Conservation (phyloP, 2,888 invertebrate species). For the Pristionchus mayeri region DNA sequence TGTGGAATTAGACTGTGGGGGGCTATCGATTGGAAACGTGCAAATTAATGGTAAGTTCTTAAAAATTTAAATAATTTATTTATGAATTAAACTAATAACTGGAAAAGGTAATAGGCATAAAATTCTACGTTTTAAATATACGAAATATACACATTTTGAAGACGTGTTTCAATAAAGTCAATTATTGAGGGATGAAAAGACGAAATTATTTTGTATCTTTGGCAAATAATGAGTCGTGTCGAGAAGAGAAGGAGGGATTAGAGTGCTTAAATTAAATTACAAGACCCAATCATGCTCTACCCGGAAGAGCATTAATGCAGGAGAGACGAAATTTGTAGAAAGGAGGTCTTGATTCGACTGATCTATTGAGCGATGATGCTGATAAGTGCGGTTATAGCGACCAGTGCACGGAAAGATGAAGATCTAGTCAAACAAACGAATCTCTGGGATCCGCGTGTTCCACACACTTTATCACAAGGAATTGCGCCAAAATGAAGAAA, state of each 20-base stretch:
- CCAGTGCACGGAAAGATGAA: background rate
- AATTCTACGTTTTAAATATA: too few relatives aligned
- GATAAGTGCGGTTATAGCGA: background rate
- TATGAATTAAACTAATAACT: too few relatives aligned
- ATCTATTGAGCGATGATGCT: background rate
- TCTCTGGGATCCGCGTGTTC: background rate
- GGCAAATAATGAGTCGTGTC: too few relatives aligned
- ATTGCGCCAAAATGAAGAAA: constrained; percentile 17
- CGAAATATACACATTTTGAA: too few relatives aligned
- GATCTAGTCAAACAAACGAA: background rate
- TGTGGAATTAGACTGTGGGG: constrained; percentile 28
- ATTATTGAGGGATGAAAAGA: too few relatives aligned
- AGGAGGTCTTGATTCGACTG: background rate
- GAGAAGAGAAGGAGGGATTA: background rate
- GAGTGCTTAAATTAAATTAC: too few relatives aligned
- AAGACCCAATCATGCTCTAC: too few relatives aligned
- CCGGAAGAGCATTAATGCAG: background rate
- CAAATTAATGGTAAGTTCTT: constrained; percentile 17
- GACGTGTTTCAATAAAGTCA: too few relatives aligned
- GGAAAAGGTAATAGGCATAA: too few relatives aligned
- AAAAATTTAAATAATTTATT: too few relatives aligned
- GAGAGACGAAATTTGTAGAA: too few relatives aligned
- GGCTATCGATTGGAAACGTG: constrained; percentile 24
- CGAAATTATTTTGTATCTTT: too few relatives aligned
- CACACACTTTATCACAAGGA: background rate